A percentile compares a stretch with the other conserved stretches of the same genome.
phyloP scores from a whole-genome alignment of 2,797 vertebrate genomes.

The Rhinichthys osculus region DNA sequence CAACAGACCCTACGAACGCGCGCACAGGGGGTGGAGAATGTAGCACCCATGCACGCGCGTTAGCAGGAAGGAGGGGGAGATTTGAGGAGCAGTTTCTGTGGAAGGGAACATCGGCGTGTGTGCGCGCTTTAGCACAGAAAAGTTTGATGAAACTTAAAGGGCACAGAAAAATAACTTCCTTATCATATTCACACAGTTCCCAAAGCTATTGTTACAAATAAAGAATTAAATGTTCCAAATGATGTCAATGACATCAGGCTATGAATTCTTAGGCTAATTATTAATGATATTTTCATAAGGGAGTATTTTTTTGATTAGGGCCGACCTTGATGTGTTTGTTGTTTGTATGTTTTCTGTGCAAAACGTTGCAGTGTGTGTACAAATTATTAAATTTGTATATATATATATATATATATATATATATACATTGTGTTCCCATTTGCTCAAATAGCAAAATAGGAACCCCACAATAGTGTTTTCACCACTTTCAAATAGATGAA shows the following conservation, averaged over 20 bases:
- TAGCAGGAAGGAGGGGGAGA: slow-evolving; percentile 46
- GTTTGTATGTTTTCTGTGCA: neutral
- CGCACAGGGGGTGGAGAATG: slow-evolving; percentile 71
- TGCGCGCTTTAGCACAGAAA: slow-evolving; percentile 71
- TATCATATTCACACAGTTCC: neutral
- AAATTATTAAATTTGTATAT: neutral
- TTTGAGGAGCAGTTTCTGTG: slow-evolving; percentile 40
- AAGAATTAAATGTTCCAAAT: neutral
- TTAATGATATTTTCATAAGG: neutral
- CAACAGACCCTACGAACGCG: slow-evolving; percentile 80
- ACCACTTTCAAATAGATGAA: too few relatives aligned
- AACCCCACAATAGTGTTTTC: too few relatives aligned
- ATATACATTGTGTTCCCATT: too few relatives aligned
- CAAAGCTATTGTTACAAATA: neutral
- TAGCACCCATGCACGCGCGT: slow-evolving; percentile 62
- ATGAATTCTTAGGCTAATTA: neutral
- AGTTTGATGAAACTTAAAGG: slow-evolving; percentile 71
- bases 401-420: too few relatives aligned
- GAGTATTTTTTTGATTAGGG: too few relatives aligned
- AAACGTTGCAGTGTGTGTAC: neutral
- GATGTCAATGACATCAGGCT: neutral
- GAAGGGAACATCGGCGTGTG: slow-evolving; percentile 40
- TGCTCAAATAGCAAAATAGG: too few relatives aligned
- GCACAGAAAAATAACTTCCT: slow-evolving; percentile 34
- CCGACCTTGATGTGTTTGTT: neutral